These are phyloP conservation scores for Nomada ruficornis DNA, from an alignment of 2,888 invertebrate species.

Conservation along the genomic window DNA sequence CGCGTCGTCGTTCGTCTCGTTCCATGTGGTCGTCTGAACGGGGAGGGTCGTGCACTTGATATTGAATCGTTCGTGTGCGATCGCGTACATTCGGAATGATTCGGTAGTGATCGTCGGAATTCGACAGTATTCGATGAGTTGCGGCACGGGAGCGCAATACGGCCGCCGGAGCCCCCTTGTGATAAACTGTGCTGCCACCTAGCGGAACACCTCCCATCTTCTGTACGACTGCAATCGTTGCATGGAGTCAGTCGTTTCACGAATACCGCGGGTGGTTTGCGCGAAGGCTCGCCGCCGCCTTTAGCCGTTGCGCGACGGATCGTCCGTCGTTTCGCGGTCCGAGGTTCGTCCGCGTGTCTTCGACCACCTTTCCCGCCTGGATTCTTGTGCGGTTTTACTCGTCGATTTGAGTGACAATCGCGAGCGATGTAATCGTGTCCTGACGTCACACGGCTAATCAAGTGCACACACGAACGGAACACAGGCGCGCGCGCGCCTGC, in stretches of 20 bases:
- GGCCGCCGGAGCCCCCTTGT: slow-evolving; percentile 76
- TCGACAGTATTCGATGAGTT: slow-evolving; percentile 66
- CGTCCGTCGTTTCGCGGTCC: slow-evolving; percentile 57
- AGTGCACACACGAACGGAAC: slow-evolving; percentile 79
- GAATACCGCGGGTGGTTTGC: slow-evolving; percentile 79
- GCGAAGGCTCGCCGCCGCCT: slow-evolving; percentile 69
- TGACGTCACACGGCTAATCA: slow-evolving; percentile 83
- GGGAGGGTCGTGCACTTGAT: slow-evolving; percentile 78
- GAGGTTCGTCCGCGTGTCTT: slow-evolving; percentile 48
- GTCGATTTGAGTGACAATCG: slow-evolving; percentile 78
- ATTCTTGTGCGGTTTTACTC: slow-evolving; percentile 50
- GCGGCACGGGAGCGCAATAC: slow-evolving; percentile 65
- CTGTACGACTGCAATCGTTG: slow-evolving; percentile 77
- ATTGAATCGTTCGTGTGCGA: slow-evolving; percentile 72
- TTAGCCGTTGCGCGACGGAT: slow-evolving; percentile 59
- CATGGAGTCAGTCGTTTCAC: slow-evolving; percentile 82
- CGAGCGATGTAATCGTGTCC: slow-evolving; percentile 81
- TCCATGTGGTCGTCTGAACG: slow-evolving; percentile 48
- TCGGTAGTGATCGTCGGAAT: slow-evolving; percentile 62
- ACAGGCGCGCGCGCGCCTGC: slow-evolving; percentile 64
- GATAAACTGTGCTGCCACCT: slow-evolving; percentile 77
- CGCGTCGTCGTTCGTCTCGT: slow-evolving; percentile 28
- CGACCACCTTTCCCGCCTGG: slow-evolving; percentile 52
- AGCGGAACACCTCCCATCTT: slow-evolving; percentile 69
- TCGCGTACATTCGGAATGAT: slow-evolving; percentile 56